Conservation (phyloP, 2,888 invertebrate genomes). For the Phalera bucephala region DNA sequence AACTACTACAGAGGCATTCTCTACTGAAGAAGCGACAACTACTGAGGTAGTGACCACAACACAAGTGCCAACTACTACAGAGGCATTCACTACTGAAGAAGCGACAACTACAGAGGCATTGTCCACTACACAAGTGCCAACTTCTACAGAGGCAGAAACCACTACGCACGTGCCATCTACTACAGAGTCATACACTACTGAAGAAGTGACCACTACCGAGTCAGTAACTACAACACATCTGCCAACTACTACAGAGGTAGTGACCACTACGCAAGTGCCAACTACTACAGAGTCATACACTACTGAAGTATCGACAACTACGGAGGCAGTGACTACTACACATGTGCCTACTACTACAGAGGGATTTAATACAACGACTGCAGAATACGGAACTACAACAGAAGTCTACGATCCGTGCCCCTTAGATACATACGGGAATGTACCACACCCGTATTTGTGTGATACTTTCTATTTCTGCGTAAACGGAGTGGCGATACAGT, state of each 20-base stretch:
- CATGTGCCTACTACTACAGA: neutral
- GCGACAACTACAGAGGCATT: neutral
- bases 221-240: slow-evolving; percentile 1
- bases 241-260: neutral
- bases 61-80: neutral
- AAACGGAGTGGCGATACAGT: slow-evolving; percentile 27
- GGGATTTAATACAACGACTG: slow-evolving; percentile 5
- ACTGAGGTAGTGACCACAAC: slow-evolving; percentile 1
- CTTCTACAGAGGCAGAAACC: slow-evolving; percentile 4
- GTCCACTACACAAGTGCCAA: neutral
- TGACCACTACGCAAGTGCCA: slow-evolving; percentile 2
- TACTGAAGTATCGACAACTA: slow-evolving; percentile 5
- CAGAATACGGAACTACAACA: slow-evolving; percentile 10
- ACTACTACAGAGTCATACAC: slow-evolving; percentile 8
- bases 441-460: slow-evolving; percentile 42
- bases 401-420: slow-evolving; percentile 26
- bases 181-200: slow-evolving; percentile 3
- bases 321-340: slow-evolving; percentile 6
- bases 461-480: slow-evolving; percentile 44
- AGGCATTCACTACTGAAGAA: neutral
- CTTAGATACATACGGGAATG: slow-evolving; percentile 29
- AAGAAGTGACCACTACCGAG: slow-evolving; percentile 4
- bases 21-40: neutral
- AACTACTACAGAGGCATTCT: neutral
- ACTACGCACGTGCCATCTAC: slow-evolving; percentile 6